Evolutionary conservation across 2,113 vertebrate genomes (phyloP).

Genomic region (Bostrychus sinensis): DNA sequence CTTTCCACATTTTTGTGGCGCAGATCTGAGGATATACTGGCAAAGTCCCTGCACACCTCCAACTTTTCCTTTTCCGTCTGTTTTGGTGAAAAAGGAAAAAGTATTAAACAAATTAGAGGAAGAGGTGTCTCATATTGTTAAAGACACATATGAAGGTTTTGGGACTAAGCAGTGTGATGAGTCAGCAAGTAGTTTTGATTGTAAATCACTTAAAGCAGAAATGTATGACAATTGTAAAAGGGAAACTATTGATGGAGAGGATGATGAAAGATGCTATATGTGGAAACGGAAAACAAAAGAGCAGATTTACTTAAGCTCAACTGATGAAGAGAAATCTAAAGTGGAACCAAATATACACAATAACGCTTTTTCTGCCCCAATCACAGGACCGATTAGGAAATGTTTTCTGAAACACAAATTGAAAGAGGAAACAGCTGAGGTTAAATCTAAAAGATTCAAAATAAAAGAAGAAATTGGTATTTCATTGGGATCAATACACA

Average conservation of each 20-base stretch:
- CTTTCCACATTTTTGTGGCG: slow-evolving; percentile 98
- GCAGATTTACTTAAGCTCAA: slow-evolving; percentile 32
- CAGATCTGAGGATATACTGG: slow-evolving; percentile 94
- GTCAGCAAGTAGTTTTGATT: slow-evolving; percentile 30
- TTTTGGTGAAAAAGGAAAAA: slow-evolving; percentile 71
- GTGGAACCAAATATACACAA: slow-evolving; percentile 29
- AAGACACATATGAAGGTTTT: slow-evolving; percentile 18
- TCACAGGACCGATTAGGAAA: slow-evolving; percentile 6
- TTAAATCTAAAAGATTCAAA: slow-evolving; percentile 23
- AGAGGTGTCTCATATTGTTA: slow-evolving; percentile 36
- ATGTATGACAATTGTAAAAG: slow-evolving; percentile 28
- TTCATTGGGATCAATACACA: slow-evolving; percentile 30
- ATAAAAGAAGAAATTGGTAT: slow-evolving; percentile 43
- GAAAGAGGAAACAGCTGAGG: slow-evolving; percentile 43
- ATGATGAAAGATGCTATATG: slow-evolving; percentile 17
- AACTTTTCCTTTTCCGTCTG: slow-evolving; percentile 83
- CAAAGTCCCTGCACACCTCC: slow-evolving; percentile 90
- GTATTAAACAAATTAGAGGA: slow-evolving; percentile 24
- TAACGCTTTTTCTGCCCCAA: slow-evolving; percentile 26
- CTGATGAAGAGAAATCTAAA: slow-evolving; percentile 51
- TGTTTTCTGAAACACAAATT: slow-evolving; percentile 17
- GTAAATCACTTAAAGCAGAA: slow-evolving; percentile 23
- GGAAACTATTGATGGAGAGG: slow-evolving; percentile 41
- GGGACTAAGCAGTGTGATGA: slow-evolving; percentile 12
- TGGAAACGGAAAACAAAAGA: slow-evolving; percentile 35